Base-by-base conservation (phyloP, 2,888 invertebrate species). In the Byasa hedistus region DNA sequence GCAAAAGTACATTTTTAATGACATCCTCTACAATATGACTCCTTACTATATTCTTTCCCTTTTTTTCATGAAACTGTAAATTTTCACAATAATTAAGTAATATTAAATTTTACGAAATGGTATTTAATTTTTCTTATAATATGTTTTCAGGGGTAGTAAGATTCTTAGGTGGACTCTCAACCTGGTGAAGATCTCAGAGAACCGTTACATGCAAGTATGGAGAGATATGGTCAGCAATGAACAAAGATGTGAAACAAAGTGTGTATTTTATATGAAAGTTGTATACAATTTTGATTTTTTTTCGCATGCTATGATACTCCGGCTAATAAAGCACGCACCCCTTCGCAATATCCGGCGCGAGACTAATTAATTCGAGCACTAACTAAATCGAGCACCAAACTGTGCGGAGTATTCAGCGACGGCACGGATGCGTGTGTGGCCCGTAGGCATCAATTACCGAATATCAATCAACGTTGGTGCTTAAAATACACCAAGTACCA, bases 301-400 rank as follows among this genome's bases (percentile, higher is more conserved):
- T 22, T 54, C 10, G 22, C 12, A 22, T 54, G 52, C 21, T 19
- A 36, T 22, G n/a, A 22, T 57, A 63, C 22, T 27, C 19, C 21
- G 39, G 57, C 23, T 23, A 57, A 60, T 56, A 48, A 48, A 65
- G 55, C 44, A 15, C 32, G 36, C 55, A 44, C 66, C 66, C 66
- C 52, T 52, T 66, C 51, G 57, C 39, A 57, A 61, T 61, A 61
- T 66, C 58, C 39, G 44, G 54, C 36, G 57, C 57, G 61, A 21
- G 66, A 57, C 44, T 61, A 66, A 66, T 61, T 61, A 61, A 66
- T 66, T 61, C 61, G 39, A 58, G 66, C 21, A 62, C 61, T 39
- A 61, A 66, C 39, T 61, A 57, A 61, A 66, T 66, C 24, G 24
- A 48, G 61, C 66, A 52, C 61, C 66, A 54, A 62, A 57, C 61